phyloP scores from a whole-genome alignment of 2,113 vertebrate genomes.

The Capreolus pygargus region DNA sequence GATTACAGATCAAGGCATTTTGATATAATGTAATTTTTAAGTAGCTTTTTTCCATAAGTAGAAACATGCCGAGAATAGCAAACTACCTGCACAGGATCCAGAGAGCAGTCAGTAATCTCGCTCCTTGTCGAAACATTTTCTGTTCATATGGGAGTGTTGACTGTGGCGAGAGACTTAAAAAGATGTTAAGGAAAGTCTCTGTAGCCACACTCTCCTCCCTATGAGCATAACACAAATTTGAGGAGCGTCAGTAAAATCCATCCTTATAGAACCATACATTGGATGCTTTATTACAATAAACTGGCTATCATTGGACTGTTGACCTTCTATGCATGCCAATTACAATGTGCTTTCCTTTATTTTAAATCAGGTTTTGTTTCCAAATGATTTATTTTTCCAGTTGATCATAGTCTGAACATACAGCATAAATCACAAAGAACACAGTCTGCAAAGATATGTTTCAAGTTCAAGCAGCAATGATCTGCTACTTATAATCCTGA shows the following conservation, averaged over 20 bases:
- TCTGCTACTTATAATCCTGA: slow-evolving; percentile 70
- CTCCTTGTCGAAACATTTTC: slow-evolving; percentile 59
- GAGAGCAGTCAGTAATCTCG: slow-evolving; percentile 30
- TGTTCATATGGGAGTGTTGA: neutral
- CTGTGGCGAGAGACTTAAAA: slow-evolving; percentile 32
- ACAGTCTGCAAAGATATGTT: slow-evolving; percentile 69
- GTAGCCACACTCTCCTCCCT: neutral
- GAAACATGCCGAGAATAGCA: slow-evolving; percentile 65
- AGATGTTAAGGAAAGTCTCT: slow-evolving; percentile 36
- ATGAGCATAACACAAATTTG: slow-evolving; percentile 9
- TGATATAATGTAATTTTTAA: slow-evolving; percentile 62
- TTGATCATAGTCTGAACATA: slow-evolving; percentile 76
- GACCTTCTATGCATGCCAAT: neutral
- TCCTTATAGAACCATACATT: neutral
- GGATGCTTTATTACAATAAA: slow-evolving; percentile 23
- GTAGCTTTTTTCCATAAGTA: slow-evolving; percentile 61
- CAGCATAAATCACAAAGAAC: slow-evolving; percentile 84
- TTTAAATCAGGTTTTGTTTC: slow-evolving; percentile 63
- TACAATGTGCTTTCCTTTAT: slow-evolving; percentile 5
- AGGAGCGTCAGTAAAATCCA: neutral
- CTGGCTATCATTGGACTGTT: neutral
- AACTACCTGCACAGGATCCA: slow-evolving; percentile 43
- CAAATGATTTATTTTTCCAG: slow-evolving; percentile 70
- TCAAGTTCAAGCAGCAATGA: slow-evolving; percentile 74
- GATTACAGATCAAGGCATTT: slow-evolving; percentile 52